Conservation (phyloP, 1,140 invertebrate genomes). For the Lepidurus arcticus region DNA sequence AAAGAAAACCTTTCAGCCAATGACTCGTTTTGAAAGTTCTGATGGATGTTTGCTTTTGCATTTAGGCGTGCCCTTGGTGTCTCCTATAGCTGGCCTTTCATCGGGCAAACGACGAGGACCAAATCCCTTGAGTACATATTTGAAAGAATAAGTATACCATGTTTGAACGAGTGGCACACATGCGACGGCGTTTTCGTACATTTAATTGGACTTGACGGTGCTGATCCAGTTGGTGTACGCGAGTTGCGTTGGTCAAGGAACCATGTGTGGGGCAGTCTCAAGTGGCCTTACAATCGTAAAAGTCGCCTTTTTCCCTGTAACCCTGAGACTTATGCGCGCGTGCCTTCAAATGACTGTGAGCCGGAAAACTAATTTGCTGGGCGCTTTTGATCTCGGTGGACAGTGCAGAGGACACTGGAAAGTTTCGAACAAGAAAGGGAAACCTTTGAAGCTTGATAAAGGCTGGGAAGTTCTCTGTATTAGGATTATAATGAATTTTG, state of each 20-base stretch:
- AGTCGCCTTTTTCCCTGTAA: neutral
- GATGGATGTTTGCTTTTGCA: neutral
- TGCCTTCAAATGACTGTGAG: neutral
- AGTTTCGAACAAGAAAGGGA: neutral
- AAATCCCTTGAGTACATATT: conserved; percentile 34
- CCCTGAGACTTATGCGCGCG: neutral
- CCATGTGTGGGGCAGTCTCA: neutral
- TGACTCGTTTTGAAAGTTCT: neutral
- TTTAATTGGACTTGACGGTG: neutral
- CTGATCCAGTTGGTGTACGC: neutral
- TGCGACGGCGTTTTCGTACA: neutral
- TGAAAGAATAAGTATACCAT: conserved; percentile 32
- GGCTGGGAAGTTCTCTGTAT: neutral
- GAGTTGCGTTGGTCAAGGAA: neutral
- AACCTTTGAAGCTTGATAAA: neutral
- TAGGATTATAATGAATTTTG: neutral
- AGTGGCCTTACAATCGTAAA: neutral
- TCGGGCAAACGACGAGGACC: conserved; percentile 33
- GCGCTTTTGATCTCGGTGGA: neutral
- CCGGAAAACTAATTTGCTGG: neutral
- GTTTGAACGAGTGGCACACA: neutral
- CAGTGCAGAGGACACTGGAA: neutral
- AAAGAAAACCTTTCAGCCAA: neutral
- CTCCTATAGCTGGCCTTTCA: conserved; percentile 4
- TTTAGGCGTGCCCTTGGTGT: conserved; percentile 15